Evolutionary conservation across 1,140 invertebrate species (phyloP).

Genomic region (Parasteatoda tepidariorum): DNA sequence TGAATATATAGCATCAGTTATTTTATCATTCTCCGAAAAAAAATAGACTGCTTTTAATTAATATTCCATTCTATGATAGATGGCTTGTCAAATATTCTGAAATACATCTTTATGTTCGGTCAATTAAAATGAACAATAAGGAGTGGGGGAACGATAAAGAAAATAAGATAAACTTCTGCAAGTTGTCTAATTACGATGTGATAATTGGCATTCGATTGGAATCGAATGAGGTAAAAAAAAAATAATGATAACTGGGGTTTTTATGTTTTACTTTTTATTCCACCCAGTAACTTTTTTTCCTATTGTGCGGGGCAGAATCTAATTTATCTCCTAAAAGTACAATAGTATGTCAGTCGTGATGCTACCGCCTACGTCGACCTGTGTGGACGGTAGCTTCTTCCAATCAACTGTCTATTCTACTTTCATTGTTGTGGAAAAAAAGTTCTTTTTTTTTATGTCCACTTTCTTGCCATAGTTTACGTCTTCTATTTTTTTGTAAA

Average conservation of each 20-base stretch:
- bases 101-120: no score
- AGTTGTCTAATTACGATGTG: constrained; percentile 21
- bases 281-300: background rate
- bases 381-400: background rate
- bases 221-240: background rate
- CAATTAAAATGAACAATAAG: no score
- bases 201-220: constrained; percentile 21
- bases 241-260: background rate
- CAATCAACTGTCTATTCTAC: background rate
- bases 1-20: no score
- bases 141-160: background rate
- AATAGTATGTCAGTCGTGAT: constrained; percentile 21
- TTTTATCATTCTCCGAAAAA: no score
- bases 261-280: background rate
- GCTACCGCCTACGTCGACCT: background rate
- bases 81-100: no score
- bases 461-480: background rate
- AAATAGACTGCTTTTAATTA: no score
- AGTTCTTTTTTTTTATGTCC: background rate
- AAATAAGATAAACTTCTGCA: background rate
- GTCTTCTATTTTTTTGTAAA: background rate
- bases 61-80: no score
- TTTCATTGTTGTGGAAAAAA: background rate
- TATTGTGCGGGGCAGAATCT: background rate
- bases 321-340: background rate